Evolutionary conservation across 2,888 invertebrate genomes (phyloP).

Genomic region (Scelioninae gen. 1): DNA sequence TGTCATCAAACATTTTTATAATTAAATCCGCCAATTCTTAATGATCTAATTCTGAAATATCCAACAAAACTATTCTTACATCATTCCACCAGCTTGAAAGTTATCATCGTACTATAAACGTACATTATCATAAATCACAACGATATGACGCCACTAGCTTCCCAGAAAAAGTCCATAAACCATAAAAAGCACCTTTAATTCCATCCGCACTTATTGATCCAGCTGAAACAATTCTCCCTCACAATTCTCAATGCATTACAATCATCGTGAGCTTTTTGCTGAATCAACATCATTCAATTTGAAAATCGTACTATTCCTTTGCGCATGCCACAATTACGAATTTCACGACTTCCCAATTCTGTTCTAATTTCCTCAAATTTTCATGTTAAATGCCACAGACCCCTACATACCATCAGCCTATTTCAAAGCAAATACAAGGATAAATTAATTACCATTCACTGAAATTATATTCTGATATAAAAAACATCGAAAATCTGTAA

Average conservation of each 20-base stretch:
- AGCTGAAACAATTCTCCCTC: not conserved
- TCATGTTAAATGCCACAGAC: not conserved
- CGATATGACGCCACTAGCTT: not conserved
- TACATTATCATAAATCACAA: not conserved
- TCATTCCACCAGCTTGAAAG: not conserved
- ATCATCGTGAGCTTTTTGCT: not conserved
- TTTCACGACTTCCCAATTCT: not conserved
- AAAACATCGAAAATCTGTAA: not conserved
- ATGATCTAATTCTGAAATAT: too few species aligned
- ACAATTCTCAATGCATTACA: not conserved
- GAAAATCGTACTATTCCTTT: conserved; percentile 11
- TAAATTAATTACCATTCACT: not conserved
- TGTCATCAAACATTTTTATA: too few species aligned
- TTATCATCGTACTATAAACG: conserved; percentile 1
- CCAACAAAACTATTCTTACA: not conserved
- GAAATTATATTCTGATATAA: not conserved
- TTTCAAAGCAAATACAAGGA: not conserved
- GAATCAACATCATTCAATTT: conserved; percentile 13
- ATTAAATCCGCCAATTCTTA: too few species aligned
- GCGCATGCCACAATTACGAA: conserved; percentile 43
- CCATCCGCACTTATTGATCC: not conserved
- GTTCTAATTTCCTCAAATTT: not conserved
- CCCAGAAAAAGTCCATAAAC: not conserved
- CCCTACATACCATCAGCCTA: not conserved
- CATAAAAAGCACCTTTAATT: not conserved